A percentile compares a stretch with the other conserved stretches of the same genome.
Evolutionary conservation across 2,888 invertebrate species (phyloP).

Genomic region (Carterocephalus palaemon): DNA sequence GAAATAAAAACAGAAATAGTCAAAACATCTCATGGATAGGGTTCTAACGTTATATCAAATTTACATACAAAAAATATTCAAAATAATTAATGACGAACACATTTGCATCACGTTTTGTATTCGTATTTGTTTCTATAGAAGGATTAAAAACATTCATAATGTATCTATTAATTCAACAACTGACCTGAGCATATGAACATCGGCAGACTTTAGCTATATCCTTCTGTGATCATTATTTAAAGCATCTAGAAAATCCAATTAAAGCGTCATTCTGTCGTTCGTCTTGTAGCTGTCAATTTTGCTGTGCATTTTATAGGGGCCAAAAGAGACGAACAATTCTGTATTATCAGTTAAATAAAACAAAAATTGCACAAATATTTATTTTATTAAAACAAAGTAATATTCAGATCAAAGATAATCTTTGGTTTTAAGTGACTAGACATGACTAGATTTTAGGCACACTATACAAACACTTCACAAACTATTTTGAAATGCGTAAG

Average conservation of each 20-base stretch:
- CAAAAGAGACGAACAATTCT: constrained; percentile 27
- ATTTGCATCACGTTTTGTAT: not conserved
- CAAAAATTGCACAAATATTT: constrained; percentile 54
- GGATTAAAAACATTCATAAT: constrained; percentile 15
- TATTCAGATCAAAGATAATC: constrained; percentile 37
- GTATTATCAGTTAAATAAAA: constrained; percentile 63
- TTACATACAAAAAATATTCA: too few relatives aligned
- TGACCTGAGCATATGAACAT: constrained; percentile 39
- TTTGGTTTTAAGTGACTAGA: constrained; percentile 51
- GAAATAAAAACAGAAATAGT: constrained; percentile 4
- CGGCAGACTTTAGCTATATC: constrained; percentile 29
- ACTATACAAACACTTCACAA: constrained; percentile 42
- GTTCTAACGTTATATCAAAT: too few relatives aligned
- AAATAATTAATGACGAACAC: constrained; percentile 1
- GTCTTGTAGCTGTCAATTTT: constrained; percentile 58
- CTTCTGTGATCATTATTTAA: constrained; percentile 34
- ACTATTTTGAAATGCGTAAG: constrained; percentile 37
- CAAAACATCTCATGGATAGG: too few relatives aligned
- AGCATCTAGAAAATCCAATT: constrained; percentile 56
- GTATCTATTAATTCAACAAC: constrained; percentile 35
- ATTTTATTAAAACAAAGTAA: constrained; percentile 58
- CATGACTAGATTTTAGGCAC: constrained; percentile 62
- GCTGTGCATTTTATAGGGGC: constrained; percentile 29
- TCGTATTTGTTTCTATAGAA: constrained; percentile 7
- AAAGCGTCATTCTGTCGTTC: constrained; percentile 63